phyloP scores from a whole-genome alignment of 2,888 invertebrate species.

The Agonopterix heracliana region DNA sequence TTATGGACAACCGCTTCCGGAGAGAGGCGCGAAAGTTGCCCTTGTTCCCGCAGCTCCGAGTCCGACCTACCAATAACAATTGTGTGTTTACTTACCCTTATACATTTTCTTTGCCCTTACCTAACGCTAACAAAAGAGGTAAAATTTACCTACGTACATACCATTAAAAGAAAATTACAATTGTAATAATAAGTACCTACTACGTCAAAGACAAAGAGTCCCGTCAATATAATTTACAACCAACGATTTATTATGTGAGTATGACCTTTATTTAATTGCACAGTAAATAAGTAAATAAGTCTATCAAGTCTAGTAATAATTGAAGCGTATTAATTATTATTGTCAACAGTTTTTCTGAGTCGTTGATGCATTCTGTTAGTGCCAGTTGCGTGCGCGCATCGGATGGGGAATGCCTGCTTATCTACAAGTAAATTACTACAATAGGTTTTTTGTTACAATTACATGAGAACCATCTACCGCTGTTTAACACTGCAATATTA shows the following conservation, averaged over 20 bases:
- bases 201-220: too few relatives aligned
- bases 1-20: constrained; percentile 60
- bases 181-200: too few relatives aligned
- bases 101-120: too few relatives aligned
- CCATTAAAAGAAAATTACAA: too few relatives aligned
- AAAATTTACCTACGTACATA: not conserved
- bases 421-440: constrained; percentile 20
- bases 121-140: not conserved
- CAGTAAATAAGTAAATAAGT: constrained; percentile 22
- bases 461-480: constrained; percentile 14
- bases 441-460: constrained; percentile 22
- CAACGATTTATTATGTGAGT: constrained; percentile 23
- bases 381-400: constrained; percentile 26
- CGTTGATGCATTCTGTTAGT: constrained; percentile 19
- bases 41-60: constrained; percentile 16
- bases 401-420: constrained; percentile 15
- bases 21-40: constrained; percentile 52
- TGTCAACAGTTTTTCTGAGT: constrained; percentile 26
- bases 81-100: constrained; percentile 16
- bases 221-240: constrained; percentile 14
- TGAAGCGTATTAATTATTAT: constrained; percentile 25
- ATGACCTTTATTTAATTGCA: constrained; percentile 32
- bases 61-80: constrained; percentile 1
- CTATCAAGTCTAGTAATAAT: constrained; percentile 24
- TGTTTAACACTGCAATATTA: constrained; percentile 17